Evolutionary conservation across 2,797 vertebrate genomes (phyloP), one percentile per base, ranked within the genome.

Genomic region (Todus mexicanus): DNA sequence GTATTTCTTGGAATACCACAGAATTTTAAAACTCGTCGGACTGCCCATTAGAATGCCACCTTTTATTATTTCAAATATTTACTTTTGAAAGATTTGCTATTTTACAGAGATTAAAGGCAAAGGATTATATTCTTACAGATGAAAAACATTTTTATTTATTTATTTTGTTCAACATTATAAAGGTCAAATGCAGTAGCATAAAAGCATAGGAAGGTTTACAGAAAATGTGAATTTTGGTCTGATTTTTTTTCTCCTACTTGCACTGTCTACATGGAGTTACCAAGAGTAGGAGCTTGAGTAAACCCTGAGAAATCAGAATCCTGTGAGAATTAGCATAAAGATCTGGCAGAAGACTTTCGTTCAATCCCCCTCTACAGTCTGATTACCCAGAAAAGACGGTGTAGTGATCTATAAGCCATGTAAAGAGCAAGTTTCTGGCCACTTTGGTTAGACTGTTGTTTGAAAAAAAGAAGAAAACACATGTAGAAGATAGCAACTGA

Each of bases 341-440:
- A 37, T 86, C 56, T 92, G 42, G 17, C 25, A 50, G 27, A 21
- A 77, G 31, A 29, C 20, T 57, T 81, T 9, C 33, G 8, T 47
- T 73, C 40, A 31, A 4, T 48, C 9, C 9, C 4, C 12, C 16
- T 79, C 68, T 83, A 53, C 29, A 48, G 56, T 48, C 38, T 64
- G 7, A 80, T 31, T 65, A 27, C 7, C 9, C 45, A 33, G 50
- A 40, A 61, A 66, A 65, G 8, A 35, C 19, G 48, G 3, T 48
- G 19, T 1, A 4, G 7, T 78, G 57, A 57, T 75, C 6, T 69
- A 0, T n/a, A 61, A 84, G 25, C 31, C 0, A 0, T 21, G 9
- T 72, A 29, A 59, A 59, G 75, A 71, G 29, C 35, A 31, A 60
- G 25, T 74, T 85, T 85, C 21, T 91, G 50, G 18, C 18, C 8